Evolutionary conservation across 2,797 vertebrate species (phyloP).

Genomic region (Cryptoprocta ferox): DNA sequence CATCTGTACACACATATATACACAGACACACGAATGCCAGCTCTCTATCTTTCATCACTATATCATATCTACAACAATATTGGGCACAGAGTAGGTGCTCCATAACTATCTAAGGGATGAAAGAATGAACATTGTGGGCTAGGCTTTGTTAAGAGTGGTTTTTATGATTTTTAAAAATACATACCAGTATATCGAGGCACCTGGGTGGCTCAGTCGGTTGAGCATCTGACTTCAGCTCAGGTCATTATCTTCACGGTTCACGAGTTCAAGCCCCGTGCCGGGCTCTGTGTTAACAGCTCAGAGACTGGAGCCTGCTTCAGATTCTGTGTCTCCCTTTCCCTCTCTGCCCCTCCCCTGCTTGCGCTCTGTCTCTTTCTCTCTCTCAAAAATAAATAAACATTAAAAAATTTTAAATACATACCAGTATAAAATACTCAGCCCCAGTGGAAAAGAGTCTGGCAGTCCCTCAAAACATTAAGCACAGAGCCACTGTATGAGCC

Average conservation of each 20-base stretch:
- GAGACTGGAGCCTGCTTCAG: too few relatives aligned
- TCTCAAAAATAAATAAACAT: too few relatives aligned
- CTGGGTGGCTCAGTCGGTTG: too few relatives aligned
- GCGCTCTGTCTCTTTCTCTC: too few relatives aligned
- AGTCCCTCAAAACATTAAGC: neutral
- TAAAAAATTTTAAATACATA: neutral
- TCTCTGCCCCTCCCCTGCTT: too few relatives aligned
- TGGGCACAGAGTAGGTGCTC: neutral
- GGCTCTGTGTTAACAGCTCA: too few relatives aligned
- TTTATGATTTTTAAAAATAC: neutral
- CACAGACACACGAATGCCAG: neutral
- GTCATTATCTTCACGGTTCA: too few relatives aligned
- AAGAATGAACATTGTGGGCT: neutral
- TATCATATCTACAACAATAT: neutral
- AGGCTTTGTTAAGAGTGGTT: neutral
- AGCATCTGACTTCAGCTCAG: too few relatives aligned
- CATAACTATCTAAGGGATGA: neutral
- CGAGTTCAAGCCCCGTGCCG: too few relatives aligned
- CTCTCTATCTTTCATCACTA: neutral
- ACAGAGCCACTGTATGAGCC: neutral
- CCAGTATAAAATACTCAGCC: neutral
- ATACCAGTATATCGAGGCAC: neutral
- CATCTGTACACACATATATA: accelerated
- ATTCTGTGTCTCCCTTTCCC: too few relatives aligned
- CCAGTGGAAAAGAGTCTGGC: neutral